Base-by-base conservation (phyloP, 2,113 vertebrate genomes). In the Picathartes gymnocephalus region DNA sequence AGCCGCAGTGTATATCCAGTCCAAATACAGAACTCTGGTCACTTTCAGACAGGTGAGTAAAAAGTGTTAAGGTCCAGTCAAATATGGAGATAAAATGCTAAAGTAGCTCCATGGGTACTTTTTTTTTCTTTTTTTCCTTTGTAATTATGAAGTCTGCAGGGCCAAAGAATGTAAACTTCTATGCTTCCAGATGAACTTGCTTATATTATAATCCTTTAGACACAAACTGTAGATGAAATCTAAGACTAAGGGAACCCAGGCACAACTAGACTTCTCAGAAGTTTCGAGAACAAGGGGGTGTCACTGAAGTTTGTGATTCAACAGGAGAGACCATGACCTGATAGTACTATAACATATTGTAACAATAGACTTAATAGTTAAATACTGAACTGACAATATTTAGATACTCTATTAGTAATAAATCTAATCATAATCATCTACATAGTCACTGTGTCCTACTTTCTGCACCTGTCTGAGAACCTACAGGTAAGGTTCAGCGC, bases 1-100 rank as follows among this genome's bases (percentile, higher is more conserved):
- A 31, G 4, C 16, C 17, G 6, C 2, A 31, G 12, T 15, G 3
- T 23, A 10, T 0, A 1, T 44, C 8, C 6, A 65, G 25, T 31
- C 42, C 25, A 57, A 72, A 42, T 25, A 57, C 33, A 81, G 27
- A 65, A 65, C 5, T 57, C 18, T 11, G 3, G 6, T 37, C 18
- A 37, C 14, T 33, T 81, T 65, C 37, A 18, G 18, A 44, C 10
- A 15, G 18, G 13, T 65, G 22, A 51, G 7, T 51, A 65, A 58
- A 37, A 73, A 37, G 6, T 27, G 20, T 27, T 40, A 47, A 24
- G 8, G 39, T 69, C 15, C 17, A 37, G 15, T 70, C 7, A 62
- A 65, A 88, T 28, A 73, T 13, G 15, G 9, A 44, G 10, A 37
- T 9, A 37, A 81, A 72, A 72, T 64, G 5, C 17, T 80, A 27